phyloP scores from a whole-genome alignment of 2,888 invertebrate genomes.

The Volucella zonaria region DNA sequence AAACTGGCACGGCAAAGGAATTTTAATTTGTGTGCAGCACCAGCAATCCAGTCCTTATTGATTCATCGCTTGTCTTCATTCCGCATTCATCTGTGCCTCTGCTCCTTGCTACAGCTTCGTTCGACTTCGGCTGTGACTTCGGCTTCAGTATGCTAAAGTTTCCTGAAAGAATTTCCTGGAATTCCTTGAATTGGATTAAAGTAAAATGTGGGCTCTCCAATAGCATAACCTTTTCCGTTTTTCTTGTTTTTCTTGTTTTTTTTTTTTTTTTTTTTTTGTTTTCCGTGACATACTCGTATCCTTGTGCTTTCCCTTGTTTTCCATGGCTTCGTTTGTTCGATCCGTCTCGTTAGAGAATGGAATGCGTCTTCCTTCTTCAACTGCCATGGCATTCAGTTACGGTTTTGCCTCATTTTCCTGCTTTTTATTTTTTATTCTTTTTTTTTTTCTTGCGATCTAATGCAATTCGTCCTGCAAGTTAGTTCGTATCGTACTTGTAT shows the following conservation, averaged over 20 bases:
- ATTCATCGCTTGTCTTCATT: slow-evolving; percentile 65
- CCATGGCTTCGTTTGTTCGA: slow-evolving; percentile 46
- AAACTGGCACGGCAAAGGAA: slow-evolving; percentile 37
- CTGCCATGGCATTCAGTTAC: slow-evolving; percentile 49
- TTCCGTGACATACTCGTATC: slow-evolving; percentile 17
- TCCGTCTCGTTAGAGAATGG: slow-evolving; percentile 54
- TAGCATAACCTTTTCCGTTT: slow-evolving; percentile 24
- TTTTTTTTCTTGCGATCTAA: slow-evolving; percentile 34
- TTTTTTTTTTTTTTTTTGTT: slow-evolving; percentile 17
- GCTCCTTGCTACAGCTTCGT: not conserved
- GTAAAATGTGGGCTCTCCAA: slow-evolving; percentile 63
- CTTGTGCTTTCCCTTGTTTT: not conserved
- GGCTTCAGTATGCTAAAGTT: slow-evolving; percentile 57
- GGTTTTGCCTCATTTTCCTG: slow-evolving; percentile 42
- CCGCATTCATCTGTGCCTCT: slow-evolving; percentile 29
- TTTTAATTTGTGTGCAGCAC: slow-evolving; percentile 71
- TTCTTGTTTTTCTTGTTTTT: not conserved
- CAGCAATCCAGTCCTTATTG: slow-evolving; percentile 66
- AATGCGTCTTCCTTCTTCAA: slow-evolving; percentile 52
- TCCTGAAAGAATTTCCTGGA: slow-evolving; percentile 61
- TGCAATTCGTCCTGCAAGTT: slow-evolving; percentile 51
- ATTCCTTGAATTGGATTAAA: slow-evolving; percentile 71
- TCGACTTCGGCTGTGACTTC: not conserved
- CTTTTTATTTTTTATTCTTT: not conserved
- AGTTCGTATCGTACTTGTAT: too few species aligned